Conservation (phyloP, 2,797 vertebrate species). For the Spinus pinus region DNA sequence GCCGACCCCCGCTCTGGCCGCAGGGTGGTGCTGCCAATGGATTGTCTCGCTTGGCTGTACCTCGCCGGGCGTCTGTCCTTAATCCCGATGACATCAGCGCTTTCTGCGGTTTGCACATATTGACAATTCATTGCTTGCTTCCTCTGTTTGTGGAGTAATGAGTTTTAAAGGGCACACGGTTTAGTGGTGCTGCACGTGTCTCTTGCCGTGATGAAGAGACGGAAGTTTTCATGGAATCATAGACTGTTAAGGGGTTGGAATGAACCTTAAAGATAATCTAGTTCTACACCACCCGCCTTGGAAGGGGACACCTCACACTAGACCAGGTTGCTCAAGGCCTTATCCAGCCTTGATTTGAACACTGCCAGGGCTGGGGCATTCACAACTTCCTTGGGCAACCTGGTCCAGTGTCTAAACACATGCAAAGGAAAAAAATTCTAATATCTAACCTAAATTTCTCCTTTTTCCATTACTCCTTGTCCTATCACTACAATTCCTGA, state of each 20-base stretch:
- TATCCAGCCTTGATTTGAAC: not conserved
- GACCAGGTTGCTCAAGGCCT: not conserved
- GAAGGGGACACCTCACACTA: not conserved
- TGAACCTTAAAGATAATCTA: not conserved
- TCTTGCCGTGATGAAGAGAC: not conserved
- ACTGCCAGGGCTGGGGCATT: not conserved
- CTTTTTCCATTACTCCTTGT: not conserved
- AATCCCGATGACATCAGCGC: not conserved
- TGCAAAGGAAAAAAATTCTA: not conserved
- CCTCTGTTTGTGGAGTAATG: not conserved
- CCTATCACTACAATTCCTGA: not conserved
- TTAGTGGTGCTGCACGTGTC: rapidly evolving
- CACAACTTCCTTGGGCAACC: not conserved
- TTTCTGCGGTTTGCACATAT: not conserved
- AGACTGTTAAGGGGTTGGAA: not conserved
- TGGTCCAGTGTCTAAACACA: not conserved
- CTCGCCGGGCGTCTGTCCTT: not conserved
- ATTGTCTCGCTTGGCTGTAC: rapidly evolving
- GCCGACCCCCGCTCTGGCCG: not conserved
- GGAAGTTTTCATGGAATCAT: rapidly evolving
- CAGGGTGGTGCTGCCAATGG: rapidly evolving
- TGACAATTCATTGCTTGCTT: not conserved
- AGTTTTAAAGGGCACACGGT: not conserved
- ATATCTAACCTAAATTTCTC: not conserved
- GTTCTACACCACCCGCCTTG: not conserved